Base-by-base conservation (phyloP, 2,888 invertebrate species). In the Spisula solida region DNA sequence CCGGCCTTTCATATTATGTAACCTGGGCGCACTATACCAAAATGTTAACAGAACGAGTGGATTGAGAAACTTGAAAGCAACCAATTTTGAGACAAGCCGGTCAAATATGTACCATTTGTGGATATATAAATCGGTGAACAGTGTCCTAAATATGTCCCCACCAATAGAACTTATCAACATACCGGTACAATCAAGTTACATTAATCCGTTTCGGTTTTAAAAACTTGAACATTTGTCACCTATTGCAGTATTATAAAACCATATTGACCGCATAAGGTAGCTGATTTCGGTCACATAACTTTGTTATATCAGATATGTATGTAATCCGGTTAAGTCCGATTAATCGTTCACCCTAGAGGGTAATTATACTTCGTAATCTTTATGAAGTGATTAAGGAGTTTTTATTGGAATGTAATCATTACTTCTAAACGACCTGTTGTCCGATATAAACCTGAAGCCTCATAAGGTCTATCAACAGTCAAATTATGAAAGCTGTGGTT, bases 261-360 rank as follows among this genome's bases (percentile, higher is more conserved):
- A n/a, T 25, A 12, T 25, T 66, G 25, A 25, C 4, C 25, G 60
- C 5, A n/a, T 12, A 25, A n/a, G 25, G 20, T 25, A 66, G 6
- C 25, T 66, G 25, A 66, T 10, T 66, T 66, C 60, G 60, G 60
- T 66, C 60, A 66, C 56, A 66, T n/a, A 66, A n/a, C 12, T 66
- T 66, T 66, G 60, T 25, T 66, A 66, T 66, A 25, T 66, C 60
- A 66, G 25, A 66, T 12, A 66, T 12, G 25, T 25, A 25, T 66
- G 25, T 66, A 66, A 66, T 66, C 60, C 60, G 12, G 4, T 66
- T 66, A 66, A 66, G 8, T 25, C 60, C 1, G 60, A 66, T 66
- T 66, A 66, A 66, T 66, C 60, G n/a, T 25, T 66, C 25, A 66
- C 60, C 60, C 60, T n/a, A 66, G 6, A 66, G 60, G 60, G n/a